Conservation (phyloP, 2,888 invertebrate species). For the Baccha elongata region DNA sequence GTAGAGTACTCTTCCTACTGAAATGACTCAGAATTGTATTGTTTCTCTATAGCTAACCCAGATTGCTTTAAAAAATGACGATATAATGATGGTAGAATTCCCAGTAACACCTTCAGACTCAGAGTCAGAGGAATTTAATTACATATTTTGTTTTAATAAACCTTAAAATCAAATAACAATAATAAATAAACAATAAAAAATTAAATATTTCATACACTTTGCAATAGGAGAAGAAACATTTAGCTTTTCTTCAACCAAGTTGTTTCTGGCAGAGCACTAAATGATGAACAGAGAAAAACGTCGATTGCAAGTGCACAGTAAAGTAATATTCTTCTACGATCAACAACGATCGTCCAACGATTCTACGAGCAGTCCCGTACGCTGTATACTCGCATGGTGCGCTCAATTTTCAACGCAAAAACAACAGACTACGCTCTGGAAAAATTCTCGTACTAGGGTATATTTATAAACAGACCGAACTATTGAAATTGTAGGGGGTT, state of each 20-base stretch:
- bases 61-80: conserved; percentile 52
- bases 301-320: conserved; percentile 68
- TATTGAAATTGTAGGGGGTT: conserved; percentile 77
- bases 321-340: conserved; percentile 56
- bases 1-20: conserved; percentile 1
- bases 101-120: conserved; percentile 12
- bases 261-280: not conserved
- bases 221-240: conserved; percentile 17
- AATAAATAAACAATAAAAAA: not conserved
- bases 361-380: conserved; percentile 63
- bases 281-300: conserved; percentile 19
- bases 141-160: conserved; percentile 16
- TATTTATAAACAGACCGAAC: conserved; percentile 67
- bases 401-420: conserved; percentile 40
- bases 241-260: not conserved
- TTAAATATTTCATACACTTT: conserved; percentile 1
- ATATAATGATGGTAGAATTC: conserved; percentile 54
- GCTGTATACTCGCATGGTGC: conserved; percentile 51
- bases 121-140: not conserved
- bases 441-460: conserved; percentile 66
- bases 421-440: conserved; percentile 59
- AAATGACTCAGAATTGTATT: no score
- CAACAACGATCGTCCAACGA: conserved; percentile 46
- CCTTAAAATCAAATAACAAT: conserved; percentile 12
- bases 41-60: conserved; percentile 49